Conservation (phyloP, 2,888 invertebrate species). For the Caenorhabditis auriculariae region DNA sequence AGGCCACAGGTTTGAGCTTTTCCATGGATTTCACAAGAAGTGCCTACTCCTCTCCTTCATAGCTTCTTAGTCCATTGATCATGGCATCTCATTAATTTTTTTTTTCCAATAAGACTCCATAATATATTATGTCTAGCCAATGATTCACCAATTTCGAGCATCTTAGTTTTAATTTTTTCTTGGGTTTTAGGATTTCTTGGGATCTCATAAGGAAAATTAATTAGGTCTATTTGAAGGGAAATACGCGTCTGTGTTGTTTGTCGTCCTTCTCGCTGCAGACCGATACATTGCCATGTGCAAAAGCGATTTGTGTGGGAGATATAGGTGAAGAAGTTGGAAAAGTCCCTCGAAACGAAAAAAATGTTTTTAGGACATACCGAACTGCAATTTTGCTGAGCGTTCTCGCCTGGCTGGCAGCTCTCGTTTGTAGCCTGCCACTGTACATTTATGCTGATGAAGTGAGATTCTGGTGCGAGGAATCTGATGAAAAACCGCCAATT, state of each 20-base stretch:
- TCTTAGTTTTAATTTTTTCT: no score
- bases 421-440: conserved; percentile 52
- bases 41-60: background rate
- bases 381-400: conserved; percentile 48
- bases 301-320: conserved; percentile 34
- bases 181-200: no score
- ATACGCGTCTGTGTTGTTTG: conserved; percentile 60
- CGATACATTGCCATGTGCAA: conserved; percentile 61
- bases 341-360: background rate
- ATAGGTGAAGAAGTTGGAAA: conserved; percentile 18
- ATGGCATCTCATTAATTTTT: background rate
- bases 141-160: no score
- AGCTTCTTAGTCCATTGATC: background rate
- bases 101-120: no score
- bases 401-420: conserved; percentile 53
- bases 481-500: conserved; percentile 1
- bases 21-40: background rate
- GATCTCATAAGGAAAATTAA: no score
- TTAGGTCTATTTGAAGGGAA: conserved; percentile 49
- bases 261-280: conserved; percentile 58
- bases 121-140: no score
- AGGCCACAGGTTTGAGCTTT: conserved; percentile 53
- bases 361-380: conserved; percentile 42
- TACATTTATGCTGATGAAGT: conserved; percentile 55
- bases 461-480: background rate